These are phyloP conservation scores for Dicranocentrus wangi DNA, from an alignment of 2,888 invertebrate species.

Conservation along the genomic window DNA sequence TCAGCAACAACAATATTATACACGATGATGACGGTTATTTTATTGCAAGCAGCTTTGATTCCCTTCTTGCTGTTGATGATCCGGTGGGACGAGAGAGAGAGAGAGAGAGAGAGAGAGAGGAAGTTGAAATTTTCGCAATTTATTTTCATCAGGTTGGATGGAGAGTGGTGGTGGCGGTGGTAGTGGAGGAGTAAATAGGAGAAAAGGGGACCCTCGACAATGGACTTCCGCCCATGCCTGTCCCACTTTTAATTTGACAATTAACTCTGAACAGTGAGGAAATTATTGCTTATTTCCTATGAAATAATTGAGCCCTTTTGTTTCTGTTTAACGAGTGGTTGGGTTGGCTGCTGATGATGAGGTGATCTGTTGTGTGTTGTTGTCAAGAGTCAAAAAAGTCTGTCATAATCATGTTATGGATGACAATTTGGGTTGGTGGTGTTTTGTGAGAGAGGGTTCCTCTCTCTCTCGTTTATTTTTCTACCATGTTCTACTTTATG, in stretches of 20 bases:
- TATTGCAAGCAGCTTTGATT: too few relatives aligned
- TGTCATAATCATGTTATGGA: background rate
- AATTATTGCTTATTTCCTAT: constrained; percentile 17
- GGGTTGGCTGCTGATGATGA: too few relatives aligned
- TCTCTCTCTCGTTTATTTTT: too few relatives aligned
- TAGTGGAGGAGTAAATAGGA: background rate
- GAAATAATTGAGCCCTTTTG: background rate
- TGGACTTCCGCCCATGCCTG: background rate
- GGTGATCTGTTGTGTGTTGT: too few relatives aligned
- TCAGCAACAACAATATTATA: background rate
- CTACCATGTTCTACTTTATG: too few relatives aligned
- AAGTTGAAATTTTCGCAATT: constrained; percentile 35
- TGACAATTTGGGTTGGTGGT: background rate
- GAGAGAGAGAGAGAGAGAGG: too few relatives aligned
- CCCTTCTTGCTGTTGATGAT: too few relatives aligned
- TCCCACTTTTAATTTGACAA: constrained; percentile 24
- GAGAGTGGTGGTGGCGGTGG: too few relatives aligned
- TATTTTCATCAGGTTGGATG: constrained; percentile 34
- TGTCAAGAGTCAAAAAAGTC: too few relatives aligned
- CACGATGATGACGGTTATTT: too few relatives aligned
- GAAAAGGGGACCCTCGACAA: background rate
- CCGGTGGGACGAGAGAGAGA: too few relatives aligned
- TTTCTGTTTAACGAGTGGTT: too few relatives aligned
- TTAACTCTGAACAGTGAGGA: constrained; percentile 24
- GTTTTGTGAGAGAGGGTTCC: background rate